Evolutionary conservation across 2,888 invertebrate species (phyloP).

Genomic region (Thyatira batis): DNA sequence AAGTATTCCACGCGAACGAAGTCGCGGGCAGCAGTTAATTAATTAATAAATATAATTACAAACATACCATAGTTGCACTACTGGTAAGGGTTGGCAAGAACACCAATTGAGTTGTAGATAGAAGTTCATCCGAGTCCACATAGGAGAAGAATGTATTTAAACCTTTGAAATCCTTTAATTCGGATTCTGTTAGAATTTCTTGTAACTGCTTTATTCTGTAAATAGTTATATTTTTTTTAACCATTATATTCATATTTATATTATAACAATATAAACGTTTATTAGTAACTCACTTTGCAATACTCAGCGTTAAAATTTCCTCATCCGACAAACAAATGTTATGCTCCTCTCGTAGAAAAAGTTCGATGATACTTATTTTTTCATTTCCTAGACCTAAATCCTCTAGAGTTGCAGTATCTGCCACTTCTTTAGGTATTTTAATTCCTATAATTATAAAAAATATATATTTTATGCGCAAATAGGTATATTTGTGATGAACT

Average conservation of each 20-base stretch:
- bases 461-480: no score
- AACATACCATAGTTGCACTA: slow-evolving; percentile 14
- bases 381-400: slow-evolving; percentile 22
- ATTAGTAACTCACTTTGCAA: slow-evolving; percentile 9
- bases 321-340: slow-evolving; percentile 15
- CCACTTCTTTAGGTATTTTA: slow-evolving; percentile 9
- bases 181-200: not conserved
- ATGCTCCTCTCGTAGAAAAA: slow-evolving; percentile 13
- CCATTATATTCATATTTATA: not conserved
- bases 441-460: slow-evolving; percentile 24
- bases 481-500: no score
- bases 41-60: not conserved
- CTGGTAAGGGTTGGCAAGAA: slow-evolving; percentile 26
- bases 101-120: slow-evolving; percentile 38
- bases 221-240: not conserved
- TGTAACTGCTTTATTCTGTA: not conserved
- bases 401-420: slow-evolving; percentile 13
- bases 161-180: slow-evolving; percentile 15
- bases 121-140: slow-evolving; percentile 16
- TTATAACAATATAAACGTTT: not conserved
- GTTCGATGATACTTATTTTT: slow-evolving; percentile 11
- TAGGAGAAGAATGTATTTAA: slow-evolving; percentile 13
- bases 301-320: slow-evolving; percentile 5
- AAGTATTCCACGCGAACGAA: no score
- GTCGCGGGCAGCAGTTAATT: no score